These are phyloP conservation scores for Rallus crepitans DNA, from an alignment of 2,797 vertebrate genomes.

Conservation along the genomic window DNA sequence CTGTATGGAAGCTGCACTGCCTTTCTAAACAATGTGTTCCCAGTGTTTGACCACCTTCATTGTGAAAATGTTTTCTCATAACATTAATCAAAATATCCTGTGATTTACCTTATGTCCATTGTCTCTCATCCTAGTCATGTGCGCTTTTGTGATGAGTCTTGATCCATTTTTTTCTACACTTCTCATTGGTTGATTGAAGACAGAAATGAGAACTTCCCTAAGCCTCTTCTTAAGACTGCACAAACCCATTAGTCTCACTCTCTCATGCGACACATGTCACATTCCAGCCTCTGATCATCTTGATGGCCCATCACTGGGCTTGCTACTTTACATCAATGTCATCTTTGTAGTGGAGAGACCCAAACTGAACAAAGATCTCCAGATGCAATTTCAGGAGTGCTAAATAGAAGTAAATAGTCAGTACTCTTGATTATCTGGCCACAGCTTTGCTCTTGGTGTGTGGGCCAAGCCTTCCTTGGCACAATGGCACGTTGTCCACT, in stretches of 20 bases:
- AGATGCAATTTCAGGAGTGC: background rate
- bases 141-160: background rate
- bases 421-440: background rate
- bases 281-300: background rate
- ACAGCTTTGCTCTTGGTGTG: background rate
- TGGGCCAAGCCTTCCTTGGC: rapidly evolving
- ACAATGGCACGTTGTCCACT: background rate
- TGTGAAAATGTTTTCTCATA: background rate
- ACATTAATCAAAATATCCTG: background rate
- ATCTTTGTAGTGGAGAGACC: background rate
- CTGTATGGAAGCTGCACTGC: background rate
- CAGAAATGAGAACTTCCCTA: background rate
- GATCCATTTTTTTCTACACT: background rate
- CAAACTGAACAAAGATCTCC: background rate
- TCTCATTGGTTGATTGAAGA: background rate
- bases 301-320: background rate
- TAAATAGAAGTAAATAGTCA: background rate
- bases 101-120: background rate
- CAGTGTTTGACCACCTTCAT: background rate
- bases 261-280: background rate
- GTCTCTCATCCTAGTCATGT: background rate
- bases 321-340: background rate
- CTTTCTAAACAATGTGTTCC: background rate
- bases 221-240: background rate
- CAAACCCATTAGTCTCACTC: background rate